Conservation (phyloP, 2,113 vertebrate species). For the Platanista minor region DNA sequence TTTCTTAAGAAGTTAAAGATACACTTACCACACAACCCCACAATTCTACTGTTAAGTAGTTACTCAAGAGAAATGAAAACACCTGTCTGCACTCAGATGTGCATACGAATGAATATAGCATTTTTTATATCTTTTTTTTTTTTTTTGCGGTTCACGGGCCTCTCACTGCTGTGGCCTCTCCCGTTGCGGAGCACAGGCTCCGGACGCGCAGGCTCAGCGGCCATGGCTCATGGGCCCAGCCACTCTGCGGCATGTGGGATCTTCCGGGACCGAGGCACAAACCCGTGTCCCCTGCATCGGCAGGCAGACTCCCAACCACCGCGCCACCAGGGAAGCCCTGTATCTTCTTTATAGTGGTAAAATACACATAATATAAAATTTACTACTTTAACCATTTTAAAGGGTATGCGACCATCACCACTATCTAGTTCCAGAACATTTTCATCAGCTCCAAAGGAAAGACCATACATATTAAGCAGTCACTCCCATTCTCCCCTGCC, state of each 20-base stretch:
- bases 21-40: too few species aligned
- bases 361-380: background rate
- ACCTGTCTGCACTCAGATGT: background rate
- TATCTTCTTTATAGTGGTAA: background rate
- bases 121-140: background rate
- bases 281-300: too few species aligned
- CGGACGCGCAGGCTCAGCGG: too few species aligned
- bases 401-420: rapidly evolving
- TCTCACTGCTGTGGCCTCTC: too few species aligned
- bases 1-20: background rate
- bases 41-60: too few species aligned
- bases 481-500: background rate
- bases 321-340: too few species aligned
- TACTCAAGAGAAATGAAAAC: background rate
- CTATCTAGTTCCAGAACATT: background rate
- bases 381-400: background rate
- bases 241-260: too few species aligned
- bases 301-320: too few species aligned
- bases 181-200: too few species aligned
- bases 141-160: too few species aligned
- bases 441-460: background rate
- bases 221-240: too few species aligned
- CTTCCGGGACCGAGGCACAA: rapidly evolving
- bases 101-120: background rate
- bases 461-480: rapidly evolving